Conservation (phyloP, 2,888 invertebrate species). For the Timema podura region DNA sequence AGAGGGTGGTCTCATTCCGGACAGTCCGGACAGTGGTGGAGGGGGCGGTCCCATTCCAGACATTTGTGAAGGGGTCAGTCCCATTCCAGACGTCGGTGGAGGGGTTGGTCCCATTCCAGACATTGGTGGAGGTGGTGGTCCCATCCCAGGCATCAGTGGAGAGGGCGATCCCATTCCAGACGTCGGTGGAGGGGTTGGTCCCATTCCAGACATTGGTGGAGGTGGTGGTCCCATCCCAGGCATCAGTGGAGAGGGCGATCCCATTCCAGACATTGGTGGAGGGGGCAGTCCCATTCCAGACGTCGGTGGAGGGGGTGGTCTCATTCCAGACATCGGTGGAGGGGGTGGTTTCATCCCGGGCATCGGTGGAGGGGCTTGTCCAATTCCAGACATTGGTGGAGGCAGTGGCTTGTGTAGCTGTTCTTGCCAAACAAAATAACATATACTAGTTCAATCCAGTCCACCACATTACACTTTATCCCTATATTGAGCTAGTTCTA, state of each 20-base stretch:
- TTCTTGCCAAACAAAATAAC: no score
- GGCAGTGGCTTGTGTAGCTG: slow-evolving; percentile 40
- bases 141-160: slow-evolving; percentile 48
- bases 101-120: slow-evolving; percentile 41
- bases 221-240: slow-evolving; percentile 50
- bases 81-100: slow-evolving; percentile 39
- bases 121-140: slow-evolving; percentile 46
- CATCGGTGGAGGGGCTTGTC: slow-evolving; percentile 41
- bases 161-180: slow-evolving; percentile 49
- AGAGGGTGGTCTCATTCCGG: slow-evolving; percentile 43
- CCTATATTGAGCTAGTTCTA: no score
- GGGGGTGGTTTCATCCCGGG: slow-evolving; percentile 46
- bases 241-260: slow-evolving; percentile 46
- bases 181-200: slow-evolving; percentile 58
- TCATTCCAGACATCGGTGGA: slow-evolving; percentile 42
- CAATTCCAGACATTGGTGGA: slow-evolving; percentile 43
- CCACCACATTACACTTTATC: no score
- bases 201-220: slow-evolving; percentile 44
- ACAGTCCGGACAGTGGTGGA: slow-evolving; percentile 40
- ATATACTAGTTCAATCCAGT: no score
- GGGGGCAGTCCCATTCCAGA: slow-evolving; percentile 36
- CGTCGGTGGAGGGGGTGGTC: slow-evolving; percentile 46
- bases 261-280: neutral
- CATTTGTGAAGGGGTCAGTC: slow-evolving; percentile 51
- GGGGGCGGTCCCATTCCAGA: slow-evolving; percentile 51